These are phyloP conservation scores for Pteronotus mesoamericanus DNA, from an alignment of 2,797 vertebrate genomes.

Conservation along the genomic window DNA sequence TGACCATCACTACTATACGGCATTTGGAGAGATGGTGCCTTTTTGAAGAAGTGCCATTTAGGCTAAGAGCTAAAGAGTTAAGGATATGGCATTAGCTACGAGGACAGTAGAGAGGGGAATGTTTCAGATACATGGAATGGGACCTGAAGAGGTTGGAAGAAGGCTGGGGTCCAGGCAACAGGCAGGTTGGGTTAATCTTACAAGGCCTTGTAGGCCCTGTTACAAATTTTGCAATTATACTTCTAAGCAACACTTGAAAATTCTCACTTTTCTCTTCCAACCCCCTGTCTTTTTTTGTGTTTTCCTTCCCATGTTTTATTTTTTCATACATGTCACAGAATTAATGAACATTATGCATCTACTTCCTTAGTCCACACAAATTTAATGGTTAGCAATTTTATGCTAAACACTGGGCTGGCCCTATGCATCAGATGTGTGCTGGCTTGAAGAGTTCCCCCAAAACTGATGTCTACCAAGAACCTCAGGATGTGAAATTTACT, in stretches of 20 bases:
- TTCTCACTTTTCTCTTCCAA: neutral
- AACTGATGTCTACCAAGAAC: neutral
- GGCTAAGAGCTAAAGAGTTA: neutral
- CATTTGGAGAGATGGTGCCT: neutral
- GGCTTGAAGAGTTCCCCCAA: neutral
- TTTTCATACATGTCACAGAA: neutral
- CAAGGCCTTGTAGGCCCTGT: neutral
- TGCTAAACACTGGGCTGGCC: neutral
- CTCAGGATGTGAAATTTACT: neutral
- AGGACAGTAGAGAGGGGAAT: neutral
- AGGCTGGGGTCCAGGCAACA: neutral
- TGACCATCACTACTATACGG: neutral
- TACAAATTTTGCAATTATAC: neutral
- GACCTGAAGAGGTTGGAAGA: neutral
- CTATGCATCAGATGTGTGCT: neutral
- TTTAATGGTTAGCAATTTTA: neutral
- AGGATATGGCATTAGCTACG: neutral
- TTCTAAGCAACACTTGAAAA: neutral
- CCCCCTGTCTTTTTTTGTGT: neutral
- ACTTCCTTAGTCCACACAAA: neutral
- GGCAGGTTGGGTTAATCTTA: neutral
- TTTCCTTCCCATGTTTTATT: neutral
- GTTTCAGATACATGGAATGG: neutral
- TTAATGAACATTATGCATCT: neutral
- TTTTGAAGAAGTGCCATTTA: neutral